Percentiles rank a stretch among this genome's conserved stretches.
These are phyloP conservation scores for Hemibagrus guttatus DNA, from an alignment of 2,797 vertebrate species.

Conservation along the genomic window DNA sequence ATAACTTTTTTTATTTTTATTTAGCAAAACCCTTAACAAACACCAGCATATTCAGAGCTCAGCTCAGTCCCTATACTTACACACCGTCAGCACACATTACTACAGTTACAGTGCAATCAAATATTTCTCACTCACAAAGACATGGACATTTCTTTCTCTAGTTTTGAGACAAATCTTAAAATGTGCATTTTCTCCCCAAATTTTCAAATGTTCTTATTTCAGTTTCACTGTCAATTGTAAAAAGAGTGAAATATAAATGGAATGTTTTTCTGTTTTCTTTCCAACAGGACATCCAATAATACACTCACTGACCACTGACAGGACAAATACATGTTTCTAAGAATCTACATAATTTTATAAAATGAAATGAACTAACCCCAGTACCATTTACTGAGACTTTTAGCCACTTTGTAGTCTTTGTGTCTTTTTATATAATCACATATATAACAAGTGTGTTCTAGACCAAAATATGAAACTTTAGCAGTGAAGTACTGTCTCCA, in stretches of 20 bases:
- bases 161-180: neutral
- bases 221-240: neutral
- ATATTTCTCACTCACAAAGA: neutral
- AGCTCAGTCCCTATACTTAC: too few species aligned
- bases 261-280: neutral
- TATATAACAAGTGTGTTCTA: constrained; percentile 37
- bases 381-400: constrained; percentile 52
- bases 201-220: neutral
- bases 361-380: constrained; percentile 32
- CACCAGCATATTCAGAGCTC: too few species aligned
- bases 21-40: too few species aligned
- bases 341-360: too few species aligned
- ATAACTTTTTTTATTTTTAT: too few species aligned
- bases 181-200: neutral
- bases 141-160: neutral
- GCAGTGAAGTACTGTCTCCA: constrained; percentile 15
- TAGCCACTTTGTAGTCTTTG: neutral
- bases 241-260: neutral
- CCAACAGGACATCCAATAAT: neutral
- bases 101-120: too few species aligned
- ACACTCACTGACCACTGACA: too few species aligned
- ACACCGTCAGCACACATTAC: too few species aligned
- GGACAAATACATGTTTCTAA: neutral
- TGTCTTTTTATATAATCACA: constrained; percentile 38
- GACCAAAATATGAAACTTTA: accelerated